Conservation (phyloP, 2,113 vertebrate species). For the Gymnarchus niloticus region DNA sequence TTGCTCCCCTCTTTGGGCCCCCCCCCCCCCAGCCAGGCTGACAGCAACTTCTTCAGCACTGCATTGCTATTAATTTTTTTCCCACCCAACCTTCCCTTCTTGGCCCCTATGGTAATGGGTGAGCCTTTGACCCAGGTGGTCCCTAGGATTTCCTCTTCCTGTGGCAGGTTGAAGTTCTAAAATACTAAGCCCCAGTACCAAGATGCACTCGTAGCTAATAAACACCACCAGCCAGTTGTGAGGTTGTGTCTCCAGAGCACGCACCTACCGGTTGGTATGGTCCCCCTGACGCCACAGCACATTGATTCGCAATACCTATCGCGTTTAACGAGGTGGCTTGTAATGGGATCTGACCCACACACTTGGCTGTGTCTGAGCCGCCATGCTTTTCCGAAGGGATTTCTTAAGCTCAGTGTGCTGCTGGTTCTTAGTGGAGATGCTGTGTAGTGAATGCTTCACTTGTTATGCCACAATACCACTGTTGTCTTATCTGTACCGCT, state of each 20-base stretch:
- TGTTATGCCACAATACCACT: not conserved
- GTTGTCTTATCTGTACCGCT: not conserved
- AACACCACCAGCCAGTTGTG: not conserved
- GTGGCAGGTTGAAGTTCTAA: not conserved
- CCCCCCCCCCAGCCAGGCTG: not conserved
- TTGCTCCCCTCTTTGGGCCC: not conserved
- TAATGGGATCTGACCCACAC: not conserved
- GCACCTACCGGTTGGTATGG: not conserved
- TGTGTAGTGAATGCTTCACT: slow-evolving; percentile 2
- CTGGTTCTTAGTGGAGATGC: not conserved
- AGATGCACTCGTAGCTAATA: not conserved
- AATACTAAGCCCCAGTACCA: not conserved
- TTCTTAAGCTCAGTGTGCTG: not conserved
- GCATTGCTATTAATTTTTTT: not conserved
- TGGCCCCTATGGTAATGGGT: not conserved
- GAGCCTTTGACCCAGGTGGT: not conserved
- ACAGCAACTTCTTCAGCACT: not conserved
- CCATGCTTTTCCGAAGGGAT: not conserved
- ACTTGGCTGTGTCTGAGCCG: not conserved
- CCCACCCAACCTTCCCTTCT: not conserved
- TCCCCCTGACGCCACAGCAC: not conserved
- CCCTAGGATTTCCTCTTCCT: not conserved
- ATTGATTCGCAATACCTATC: not conserved
- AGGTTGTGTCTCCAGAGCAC: not conserved
- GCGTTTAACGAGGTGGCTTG: not conserved